A percentile compares a stretch with the other conserved stretches of the same genome.
Conservation (phyloP, 2,888 invertebrate species). For the Troides helena region DNA sequence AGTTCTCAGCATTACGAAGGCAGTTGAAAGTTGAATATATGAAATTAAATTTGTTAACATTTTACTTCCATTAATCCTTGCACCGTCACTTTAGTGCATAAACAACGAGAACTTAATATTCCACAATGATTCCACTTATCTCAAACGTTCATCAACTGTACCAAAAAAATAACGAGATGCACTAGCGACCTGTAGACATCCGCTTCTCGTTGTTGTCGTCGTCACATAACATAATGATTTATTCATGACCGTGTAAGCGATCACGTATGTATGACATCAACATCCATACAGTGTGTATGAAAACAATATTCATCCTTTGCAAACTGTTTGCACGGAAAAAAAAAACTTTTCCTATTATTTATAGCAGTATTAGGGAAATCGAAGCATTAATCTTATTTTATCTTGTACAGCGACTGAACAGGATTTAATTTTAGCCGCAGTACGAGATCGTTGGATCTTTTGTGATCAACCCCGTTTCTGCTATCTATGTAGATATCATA, state of each 20-base stretch:
- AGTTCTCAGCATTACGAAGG: too few species aligned
- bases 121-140: conserved; percentile 17
- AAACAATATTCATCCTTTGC: conserved; percentile 10
- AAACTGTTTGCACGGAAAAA: conserved; percentile 14
- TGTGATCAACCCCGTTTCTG: too few species aligned
- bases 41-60: too few species aligned
- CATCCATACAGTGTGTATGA: conserved; percentile 27
- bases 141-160: conserved; percentile 16
- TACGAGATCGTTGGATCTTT: too few species aligned
- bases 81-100: too few species aligned
- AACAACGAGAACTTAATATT: background rate
- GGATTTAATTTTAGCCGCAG: too few species aligned
- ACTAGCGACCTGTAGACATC: conserved; percentile 23
- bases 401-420: background rate
- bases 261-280: conserved; percentile 36
- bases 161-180: conserved; percentile 27
- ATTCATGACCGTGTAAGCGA: conserved; percentile 35
- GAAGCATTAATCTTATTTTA: background rate
- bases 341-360: background rate
- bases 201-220: conserved; percentile 27
- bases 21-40: too few species aligned
- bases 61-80: too few species aligned
- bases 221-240: conserved; percentile 30
- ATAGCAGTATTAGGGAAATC: background rate
- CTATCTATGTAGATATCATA: too few species aligned